A percentile compares a stretch with the other conserved stretches of the same genome.
These are phyloP conservation scores for Deilephila elpenor DNA, from an alignment of 2,888 invertebrate genomes.

Conservation along the genomic window DNA sequence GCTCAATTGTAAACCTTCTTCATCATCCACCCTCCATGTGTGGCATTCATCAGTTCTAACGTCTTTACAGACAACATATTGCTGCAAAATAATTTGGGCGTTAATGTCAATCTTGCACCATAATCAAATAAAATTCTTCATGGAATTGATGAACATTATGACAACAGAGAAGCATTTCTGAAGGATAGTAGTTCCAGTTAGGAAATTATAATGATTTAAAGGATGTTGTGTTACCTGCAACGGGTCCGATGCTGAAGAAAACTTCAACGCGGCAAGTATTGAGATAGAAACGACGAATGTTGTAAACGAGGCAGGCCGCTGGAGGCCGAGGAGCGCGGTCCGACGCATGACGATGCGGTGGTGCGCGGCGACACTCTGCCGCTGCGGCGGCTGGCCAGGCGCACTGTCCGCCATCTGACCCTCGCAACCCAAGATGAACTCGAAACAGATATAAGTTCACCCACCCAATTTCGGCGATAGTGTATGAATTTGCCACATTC, in stretches of 20 bases:
- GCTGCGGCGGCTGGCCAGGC: slow-evolving; percentile 49
- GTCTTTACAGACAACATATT: slow-evolving; percentile 57
- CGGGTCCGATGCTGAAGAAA: slow-evolving; percentile 3
- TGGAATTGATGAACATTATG: neutral
- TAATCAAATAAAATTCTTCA: neutral
- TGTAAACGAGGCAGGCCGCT: slow-evolving; percentile 36
- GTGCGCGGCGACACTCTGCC: slow-evolving; percentile 66
- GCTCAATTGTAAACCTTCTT: slow-evolving; percentile 39
- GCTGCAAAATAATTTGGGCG: slow-evolving; percentile 41
- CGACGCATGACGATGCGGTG: slow-evolving; percentile 71
- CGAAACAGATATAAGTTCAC: slow-evolving; percentile 78
- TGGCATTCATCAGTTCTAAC: slow-evolving; percentile 53
- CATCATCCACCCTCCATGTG: slow-evolving; percentile 49
- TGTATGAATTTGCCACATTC: slow-evolving; percentile 61
- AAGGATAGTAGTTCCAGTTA: neutral
- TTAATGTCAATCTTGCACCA: neutral
- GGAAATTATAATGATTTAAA: neutral
- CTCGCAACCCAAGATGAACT: slow-evolving; percentile 72
- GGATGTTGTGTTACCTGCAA: slow-evolving; percentile 3
- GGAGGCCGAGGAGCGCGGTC: slow-evolving; percentile 48
- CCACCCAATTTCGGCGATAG: slow-evolving; percentile 81
- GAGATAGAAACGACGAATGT: neutral
- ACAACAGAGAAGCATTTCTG: neutral
- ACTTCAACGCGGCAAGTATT: neutral
- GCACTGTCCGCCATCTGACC: slow-evolving; percentile 73